Conservation (phyloP, 2,113 vertebrate genomes). For the Jaculus jaculus region DNA sequence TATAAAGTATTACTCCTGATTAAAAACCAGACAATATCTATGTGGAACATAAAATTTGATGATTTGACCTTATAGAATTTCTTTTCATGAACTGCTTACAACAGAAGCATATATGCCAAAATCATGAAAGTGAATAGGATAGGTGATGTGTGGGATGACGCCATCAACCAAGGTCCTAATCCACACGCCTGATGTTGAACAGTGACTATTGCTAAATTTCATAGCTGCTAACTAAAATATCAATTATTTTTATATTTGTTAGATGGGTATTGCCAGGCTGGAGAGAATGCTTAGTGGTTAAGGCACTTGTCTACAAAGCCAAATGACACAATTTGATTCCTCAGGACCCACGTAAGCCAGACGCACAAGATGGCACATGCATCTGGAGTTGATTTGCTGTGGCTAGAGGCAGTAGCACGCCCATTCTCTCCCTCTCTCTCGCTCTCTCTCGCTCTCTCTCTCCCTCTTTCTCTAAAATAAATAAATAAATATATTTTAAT, state of each 20-base stretch:
- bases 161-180: not conserved
- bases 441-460: too few relatives aligned
- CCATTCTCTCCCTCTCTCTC: too few relatives aligned
- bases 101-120: not conserved
- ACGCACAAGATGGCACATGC: too few relatives aligned
- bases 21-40: not conserved
- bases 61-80: not conserved
- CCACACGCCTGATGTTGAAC: not conserved
- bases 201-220: not conserved
- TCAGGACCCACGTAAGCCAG: too few relatives aligned
- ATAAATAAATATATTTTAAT: too few relatives aligned
- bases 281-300: too few relatives aligned
- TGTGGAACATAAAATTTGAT: not conserved
- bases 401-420: too few relatives aligned
- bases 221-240: not conserved
- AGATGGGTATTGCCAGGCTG: too few relatives aligned
- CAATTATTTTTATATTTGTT: not conserved
- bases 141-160: not conserved
- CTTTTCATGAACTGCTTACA: not conserved
- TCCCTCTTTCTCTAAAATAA: too few relatives aligned
- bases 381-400: too few relatives aligned
- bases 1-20: not conserved
- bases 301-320: too few relatives aligned
- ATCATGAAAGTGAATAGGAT: not conserved
- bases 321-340: too few relatives aligned